A percentile compares a stretch with the other conserved stretches of the same genome.
These are phyloP conservation scores for Molossus alvarezi DNA, from an alignment of 2,797 vertebrate species.

Conservation along the genomic window DNA sequence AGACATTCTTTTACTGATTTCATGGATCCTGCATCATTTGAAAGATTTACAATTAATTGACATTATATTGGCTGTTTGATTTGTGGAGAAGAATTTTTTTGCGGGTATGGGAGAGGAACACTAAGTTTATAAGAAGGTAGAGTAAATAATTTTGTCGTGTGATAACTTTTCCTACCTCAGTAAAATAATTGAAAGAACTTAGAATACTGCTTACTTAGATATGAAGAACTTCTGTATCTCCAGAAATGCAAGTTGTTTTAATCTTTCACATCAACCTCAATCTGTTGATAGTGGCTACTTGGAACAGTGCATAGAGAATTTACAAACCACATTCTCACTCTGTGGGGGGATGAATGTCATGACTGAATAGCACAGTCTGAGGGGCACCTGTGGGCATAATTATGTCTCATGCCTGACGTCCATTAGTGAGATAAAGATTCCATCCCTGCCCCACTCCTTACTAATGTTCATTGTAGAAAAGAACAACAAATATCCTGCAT, in stretches of 20 bases:
- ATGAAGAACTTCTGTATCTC: neutral
- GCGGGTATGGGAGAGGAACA: neutral
- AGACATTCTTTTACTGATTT: neutral
- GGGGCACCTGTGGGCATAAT: neutral
- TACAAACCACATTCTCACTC: neutral
- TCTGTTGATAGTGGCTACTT: neutral
- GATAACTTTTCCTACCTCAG: neutral
- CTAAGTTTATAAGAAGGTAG: neutral
- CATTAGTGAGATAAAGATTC: neutral
- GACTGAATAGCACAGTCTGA: neutral
- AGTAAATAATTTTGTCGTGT: slow-evolving; percentile 1
- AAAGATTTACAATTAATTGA: neutral
- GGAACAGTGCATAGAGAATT: neutral
- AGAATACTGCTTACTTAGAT: slow-evolving; percentile 8
- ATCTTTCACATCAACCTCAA: neutral
- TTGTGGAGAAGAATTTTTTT: neutral
- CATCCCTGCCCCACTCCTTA: neutral
- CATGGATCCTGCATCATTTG: neutral
- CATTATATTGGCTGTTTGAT: neutral
- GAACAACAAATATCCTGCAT: neutral
- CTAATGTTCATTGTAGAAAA: neutral
- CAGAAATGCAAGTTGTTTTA: slow-evolving; percentile 4
- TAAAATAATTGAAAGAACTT: neutral
- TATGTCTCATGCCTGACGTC: neutral
- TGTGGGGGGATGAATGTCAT: neutral